Evolutionary conservation across 2,888 invertebrate genomes (phyloP).

Genomic region (Hemicrepidius hirtus): DNA sequence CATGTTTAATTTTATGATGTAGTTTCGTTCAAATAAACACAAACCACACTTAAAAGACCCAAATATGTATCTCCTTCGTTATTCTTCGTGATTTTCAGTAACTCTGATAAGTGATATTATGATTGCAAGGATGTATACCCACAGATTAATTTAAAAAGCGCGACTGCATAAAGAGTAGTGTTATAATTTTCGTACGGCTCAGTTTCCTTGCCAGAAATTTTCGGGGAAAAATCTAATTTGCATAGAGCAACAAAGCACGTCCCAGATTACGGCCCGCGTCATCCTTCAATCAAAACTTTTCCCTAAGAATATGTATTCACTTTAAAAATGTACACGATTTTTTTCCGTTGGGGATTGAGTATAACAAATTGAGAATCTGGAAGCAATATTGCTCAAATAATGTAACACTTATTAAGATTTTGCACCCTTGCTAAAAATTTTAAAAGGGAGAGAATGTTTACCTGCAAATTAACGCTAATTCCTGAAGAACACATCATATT

Average conservation of each 20-base stretch:
- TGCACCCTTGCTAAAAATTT: not conserved
- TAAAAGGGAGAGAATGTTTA: too few species aligned
- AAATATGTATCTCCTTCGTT: too few species aligned
- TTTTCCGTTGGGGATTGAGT: not conserved
- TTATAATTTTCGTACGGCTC: conserved; percentile 14
- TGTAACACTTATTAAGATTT: not conserved
- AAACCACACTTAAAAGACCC: too few species aligned
- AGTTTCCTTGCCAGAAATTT: conserved; percentile 15
- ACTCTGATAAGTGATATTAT: too few species aligned
- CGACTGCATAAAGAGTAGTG: not conserved
- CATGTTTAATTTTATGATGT: too few species aligned
- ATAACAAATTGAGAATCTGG: not conserved
- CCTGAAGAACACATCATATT: too few species aligned
- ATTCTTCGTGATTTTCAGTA: too few species aligned
- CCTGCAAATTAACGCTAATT: too few species aligned
- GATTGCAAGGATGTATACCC: too few species aligned
- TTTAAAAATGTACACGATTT: conserved; percentile 4
- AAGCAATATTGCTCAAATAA: conserved; percentile 9
- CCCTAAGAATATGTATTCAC: not conserved
- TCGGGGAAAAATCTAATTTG: conserved; percentile 29
- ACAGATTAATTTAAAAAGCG: too few species aligned
- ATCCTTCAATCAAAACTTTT: conserved; percentile 22
- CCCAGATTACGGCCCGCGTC: conserved; percentile 12
- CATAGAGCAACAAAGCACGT: conserved; percentile 41
- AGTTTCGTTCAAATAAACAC: too few species aligned